Conservation (phyloP, 2,797 vertebrate genomes). For the Acanthornis magna region DNA sequence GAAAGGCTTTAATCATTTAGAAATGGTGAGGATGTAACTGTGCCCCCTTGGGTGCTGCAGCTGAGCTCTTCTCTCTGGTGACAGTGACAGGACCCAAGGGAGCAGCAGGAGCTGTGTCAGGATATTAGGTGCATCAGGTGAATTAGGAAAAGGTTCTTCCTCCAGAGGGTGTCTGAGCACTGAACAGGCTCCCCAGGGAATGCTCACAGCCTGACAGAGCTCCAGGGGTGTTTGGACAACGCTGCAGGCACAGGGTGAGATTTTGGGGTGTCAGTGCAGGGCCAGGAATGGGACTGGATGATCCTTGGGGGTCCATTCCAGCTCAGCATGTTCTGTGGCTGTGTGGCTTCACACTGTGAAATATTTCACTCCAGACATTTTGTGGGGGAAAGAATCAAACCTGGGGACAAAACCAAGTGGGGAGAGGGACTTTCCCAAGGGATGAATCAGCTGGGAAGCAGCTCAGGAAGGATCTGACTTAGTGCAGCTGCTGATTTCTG, state of each 20-base stretch:
- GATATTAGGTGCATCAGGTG: not conserved
- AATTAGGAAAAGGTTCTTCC: not conserved
- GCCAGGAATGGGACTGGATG: rapidly evolving
- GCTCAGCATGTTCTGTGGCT: not conserved
- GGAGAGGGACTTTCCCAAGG: not conserved
- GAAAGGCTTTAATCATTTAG: not conserved
- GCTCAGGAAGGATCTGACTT: not conserved
- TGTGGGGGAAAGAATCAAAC: not conserved
- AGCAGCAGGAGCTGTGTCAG: not conserved
- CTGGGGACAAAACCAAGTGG: not conserved
- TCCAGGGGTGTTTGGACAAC: not conserved
- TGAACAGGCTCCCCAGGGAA: not conserved
- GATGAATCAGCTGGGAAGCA: not conserved
- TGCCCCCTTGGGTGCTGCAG: not conserved
- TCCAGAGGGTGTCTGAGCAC: not conserved
- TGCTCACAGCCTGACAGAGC: not conserved
- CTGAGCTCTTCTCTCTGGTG: not conserved
- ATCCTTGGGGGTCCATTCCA: not conserved
- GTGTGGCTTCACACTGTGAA: rapidly evolving
- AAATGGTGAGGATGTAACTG: rapidly evolving
- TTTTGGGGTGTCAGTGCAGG: not conserved
- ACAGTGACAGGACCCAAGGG: not conserved
- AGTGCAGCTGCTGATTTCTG: not conserved
- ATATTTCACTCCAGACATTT: rapidly evolving
- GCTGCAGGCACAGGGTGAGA: not conserved